Base-by-base conservation (phyloP, 2,113 vertebrate genomes). In the Tupaia chinensis region DNA sequence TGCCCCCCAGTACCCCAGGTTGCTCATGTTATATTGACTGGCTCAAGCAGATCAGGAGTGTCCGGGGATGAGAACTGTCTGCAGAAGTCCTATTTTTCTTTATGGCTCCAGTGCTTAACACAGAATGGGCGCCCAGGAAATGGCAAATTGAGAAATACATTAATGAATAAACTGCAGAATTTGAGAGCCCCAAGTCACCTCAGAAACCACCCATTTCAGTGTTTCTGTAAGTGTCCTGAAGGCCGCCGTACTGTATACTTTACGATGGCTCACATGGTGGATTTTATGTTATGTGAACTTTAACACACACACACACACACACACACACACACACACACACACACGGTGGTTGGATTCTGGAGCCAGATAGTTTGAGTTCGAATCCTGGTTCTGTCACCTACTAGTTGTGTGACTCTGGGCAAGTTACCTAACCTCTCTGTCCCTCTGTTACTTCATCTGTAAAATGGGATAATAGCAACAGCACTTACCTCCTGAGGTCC, bases 381-480 rank as follows among this genome's bases (percentile, higher is more conserved):
- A 92, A 56, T 44, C 53, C 29, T 66, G n/a, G 11, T 32, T 93
- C n/a, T 94, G 32, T 73, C 5, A 66, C 25, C 20, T 54, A 53
- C 15, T 23, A 90, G 22, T 77, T 81, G 12, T 84, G 76, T 94
- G 65, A 86, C 27, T 23, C 72, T 89, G 66, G 66, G n/a, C 7
- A 79, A 72, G 1, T 61, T 56, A 34, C 15, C 8, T 58, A 72
- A 89, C 7, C 25, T 92, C 23, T 93, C 73, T 85, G 27, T 25
- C 29, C 63, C 27, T 92, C 32, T 89, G 58, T 54, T 91, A 53
- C n/a, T 91, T 82, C 27, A 79, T 83, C 56, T 84, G n/a, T 87
- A 34, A 95, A 77, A 74, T 85, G 63, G 76, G 44, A 27, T 89
- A 76, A 66, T 79, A 73, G 73, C 12, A 95, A 65, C 12, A 95